Evolutionary conservation across 2,888 invertebrate genomes (phyloP), one percentile per base, ranked within the genome.

Genomic region (Dasypolia templi): DNA sequence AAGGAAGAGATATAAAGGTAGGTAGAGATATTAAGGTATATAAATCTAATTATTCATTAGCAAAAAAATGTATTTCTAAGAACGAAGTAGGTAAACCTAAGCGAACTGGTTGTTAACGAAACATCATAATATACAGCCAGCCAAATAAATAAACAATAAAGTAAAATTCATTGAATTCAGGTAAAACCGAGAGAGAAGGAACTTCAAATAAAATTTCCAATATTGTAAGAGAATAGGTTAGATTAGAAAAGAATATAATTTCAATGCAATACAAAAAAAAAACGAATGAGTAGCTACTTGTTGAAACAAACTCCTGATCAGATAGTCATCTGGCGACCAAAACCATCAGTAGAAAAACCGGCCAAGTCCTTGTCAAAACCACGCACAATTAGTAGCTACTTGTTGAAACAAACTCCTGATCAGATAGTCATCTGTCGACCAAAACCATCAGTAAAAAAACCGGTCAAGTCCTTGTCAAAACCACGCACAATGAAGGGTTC

Each of bases 1-100:
- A 98, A 95, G 98, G 98, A 49, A 96, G 98, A 67, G 97, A 97
- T 6, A 96, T 99, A 2, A 98, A 98, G 96, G 97, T 98, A 58
- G 56, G n/a, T n/a, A 96, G 98, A 67, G 97, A 97, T 6, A 96
- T 99, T 2, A 98, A 98, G 96, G 97, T 98, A 58, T 29, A n/a
- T n/a, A 29, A 19, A 56, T 2, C 11, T 22, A 49, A 49, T 46
- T 49, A 49, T 49, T 58, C 6, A 32, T 11, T 56, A 56, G 11
- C n/a, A 29, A 19, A 56, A 12, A 32, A 32, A 1, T 22, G 11
- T 22, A 32, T 32, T 32, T 22, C 32, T 58, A 29, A 56, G 5
- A 32, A 29, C 11, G 0, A 19, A 29, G 17, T 44, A 55, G 0
- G 19, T 29, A n/a, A 58, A 35, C 14, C 22, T 58, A 19, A 22